These are phyloP conservation scores for Sebastes minor DNA, from an alignment of 2,797 vertebrate genomes.

Conservation along the genomic window DNA sequence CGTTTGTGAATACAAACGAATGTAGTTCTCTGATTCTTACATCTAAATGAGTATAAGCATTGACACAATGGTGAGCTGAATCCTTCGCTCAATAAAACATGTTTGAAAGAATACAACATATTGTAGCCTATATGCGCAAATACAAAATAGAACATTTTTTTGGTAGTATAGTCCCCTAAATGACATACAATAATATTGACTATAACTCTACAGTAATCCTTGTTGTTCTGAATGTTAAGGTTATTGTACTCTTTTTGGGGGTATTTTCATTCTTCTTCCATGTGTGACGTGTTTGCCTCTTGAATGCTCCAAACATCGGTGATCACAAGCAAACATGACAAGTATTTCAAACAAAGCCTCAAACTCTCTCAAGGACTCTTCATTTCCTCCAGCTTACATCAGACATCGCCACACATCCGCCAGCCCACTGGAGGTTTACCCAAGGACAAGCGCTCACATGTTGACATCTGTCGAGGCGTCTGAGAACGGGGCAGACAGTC, in stretches of 20 bases:
- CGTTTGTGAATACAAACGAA: too few species aligned
- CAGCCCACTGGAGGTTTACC: conserved; percentile 54
- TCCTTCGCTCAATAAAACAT: too few species aligned
- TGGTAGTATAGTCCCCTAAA: background rate
- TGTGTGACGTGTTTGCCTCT: background rate
- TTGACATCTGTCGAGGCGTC: conserved; percentile 82
- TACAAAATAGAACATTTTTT: background rate
- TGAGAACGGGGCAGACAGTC: conserved; percentile 49
- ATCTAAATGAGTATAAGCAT: too few species aligned
- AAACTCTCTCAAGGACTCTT: conserved; percentile 50
- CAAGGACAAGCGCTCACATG: conserved; percentile 69
- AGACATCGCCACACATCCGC: conserved; percentile 44
- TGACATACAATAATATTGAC: background rate
- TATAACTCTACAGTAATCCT: background rate
- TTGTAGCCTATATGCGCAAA: background rate
- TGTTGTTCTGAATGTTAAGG: background rate
- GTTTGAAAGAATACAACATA: background rate
- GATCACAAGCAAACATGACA: conserved; percentile 36
- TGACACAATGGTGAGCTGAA: too few species aligned
- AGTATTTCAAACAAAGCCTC: conserved; percentile 28
- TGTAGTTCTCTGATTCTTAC: too few species aligned
- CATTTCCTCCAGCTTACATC: conserved; percentile 62
- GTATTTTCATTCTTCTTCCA: background rate
- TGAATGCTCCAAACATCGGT: background rate
- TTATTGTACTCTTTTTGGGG: accelerated